Conservation (phyloP, 2,113 vertebrate genomes). For the Okapia johnstoni region DNA sequence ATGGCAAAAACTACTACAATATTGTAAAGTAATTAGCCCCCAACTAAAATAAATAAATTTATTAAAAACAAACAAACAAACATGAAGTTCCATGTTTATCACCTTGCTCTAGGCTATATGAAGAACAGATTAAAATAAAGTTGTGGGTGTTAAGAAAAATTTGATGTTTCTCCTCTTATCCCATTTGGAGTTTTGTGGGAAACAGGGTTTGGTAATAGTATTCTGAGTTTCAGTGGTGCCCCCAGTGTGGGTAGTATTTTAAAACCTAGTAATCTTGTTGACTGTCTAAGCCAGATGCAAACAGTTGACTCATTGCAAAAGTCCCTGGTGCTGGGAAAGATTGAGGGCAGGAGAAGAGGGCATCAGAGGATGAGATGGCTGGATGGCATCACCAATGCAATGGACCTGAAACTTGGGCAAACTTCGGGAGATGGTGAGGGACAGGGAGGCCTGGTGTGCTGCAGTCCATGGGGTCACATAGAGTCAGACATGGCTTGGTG, state of each 20-base stretch:
- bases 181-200: not conserved
- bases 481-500: accelerated
- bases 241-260: not conserved
- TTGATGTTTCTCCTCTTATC: not conserved
- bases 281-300: not conserved
- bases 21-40: too few species aligned
- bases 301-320: not conserved
- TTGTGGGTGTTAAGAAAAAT: not conserved
- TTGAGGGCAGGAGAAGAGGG: not conserved
- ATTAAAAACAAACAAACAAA: too few species aligned
- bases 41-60: too few species aligned
- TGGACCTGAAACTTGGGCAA: not conserved
- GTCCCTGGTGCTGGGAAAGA: not conserved
- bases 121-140: not conserved
- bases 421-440: not conserved
- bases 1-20: too few species aligned
- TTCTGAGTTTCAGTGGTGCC: not conserved
- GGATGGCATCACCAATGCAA: not conserved
- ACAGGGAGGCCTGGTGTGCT: not conserved
- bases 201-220: not conserved
- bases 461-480: not conserved
- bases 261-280: not conserved
- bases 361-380: not conserved
- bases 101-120: not conserved
- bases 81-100: not conserved